Evolutionary conservation across 2,113 vertebrate species (phyloP).

Genomic region (Leiothrix lutea): DNA sequence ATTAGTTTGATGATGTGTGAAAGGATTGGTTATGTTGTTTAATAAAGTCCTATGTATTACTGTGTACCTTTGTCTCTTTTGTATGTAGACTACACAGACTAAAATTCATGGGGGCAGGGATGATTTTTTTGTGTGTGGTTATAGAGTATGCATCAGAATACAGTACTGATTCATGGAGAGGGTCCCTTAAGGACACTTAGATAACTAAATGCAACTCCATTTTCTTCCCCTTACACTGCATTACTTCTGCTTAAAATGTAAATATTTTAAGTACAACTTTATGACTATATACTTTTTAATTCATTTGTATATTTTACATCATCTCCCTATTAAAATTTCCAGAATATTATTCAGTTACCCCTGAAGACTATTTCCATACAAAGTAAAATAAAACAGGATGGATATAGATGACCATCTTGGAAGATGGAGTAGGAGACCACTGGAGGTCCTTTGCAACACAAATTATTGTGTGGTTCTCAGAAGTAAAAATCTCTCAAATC

Average conservation of each 20-base stretch:
- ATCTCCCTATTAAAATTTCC: not conserved
- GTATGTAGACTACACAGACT: not conserved
- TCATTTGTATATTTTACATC: not conserved
- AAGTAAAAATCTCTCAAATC: not conserved
- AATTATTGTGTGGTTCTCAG: not conserved
- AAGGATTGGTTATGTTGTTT: not conserved
- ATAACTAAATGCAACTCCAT: not conserved
- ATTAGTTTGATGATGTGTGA: not conserved
- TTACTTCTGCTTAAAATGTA: not conserved
- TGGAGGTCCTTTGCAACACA: not conserved
- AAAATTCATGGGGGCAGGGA: not conserved
- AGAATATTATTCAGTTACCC: not conserved
- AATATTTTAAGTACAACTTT: not conserved
- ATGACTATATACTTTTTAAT: not conserved
- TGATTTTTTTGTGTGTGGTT: not conserved
- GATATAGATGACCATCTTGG: not conserved
- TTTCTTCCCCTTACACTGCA: not conserved
- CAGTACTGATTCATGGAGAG: not conserved
- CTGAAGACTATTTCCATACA: not conserved
- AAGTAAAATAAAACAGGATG: not conserved
- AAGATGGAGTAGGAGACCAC: not conserved
- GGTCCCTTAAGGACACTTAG: not conserved
- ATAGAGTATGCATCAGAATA: not conserved
- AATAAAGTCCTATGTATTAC: not conserved
- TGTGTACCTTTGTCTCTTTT: not conserved